Base-by-base conservation (phyloP, 2,888 invertebrate species). In the Rapana venosa region DNA sequence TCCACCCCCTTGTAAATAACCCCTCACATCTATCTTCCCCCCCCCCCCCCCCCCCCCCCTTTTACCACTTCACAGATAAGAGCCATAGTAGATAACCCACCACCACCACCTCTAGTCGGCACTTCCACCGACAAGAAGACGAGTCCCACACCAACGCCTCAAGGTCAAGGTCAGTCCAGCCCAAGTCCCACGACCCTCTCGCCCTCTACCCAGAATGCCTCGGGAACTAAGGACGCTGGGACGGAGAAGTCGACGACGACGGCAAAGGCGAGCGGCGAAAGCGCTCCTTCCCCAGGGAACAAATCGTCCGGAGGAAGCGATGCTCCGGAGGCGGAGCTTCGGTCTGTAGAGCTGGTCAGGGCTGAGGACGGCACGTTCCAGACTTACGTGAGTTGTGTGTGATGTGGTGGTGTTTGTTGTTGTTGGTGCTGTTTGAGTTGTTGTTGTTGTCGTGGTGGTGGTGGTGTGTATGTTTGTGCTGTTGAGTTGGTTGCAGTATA, bases 311-410 rank as follows among this genome's bases (percentile, higher is more conserved):
- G 6, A 26, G 47, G 47, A 58, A 20, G 35, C 17, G 58, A 5
- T 13, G 58, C 58, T 15, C 26, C 56, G 11, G 81, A 83, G 36
- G 84, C 58, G 8, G 84, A 85, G 84, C 84, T 85, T 22, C 17
- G n/a, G 8, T 85, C 30, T 30, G 84, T 85, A 58, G 87, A 87
- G 1, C n/a, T 87, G 66, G 35, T 17, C 1, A 66, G 47, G 74
- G 17, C 35, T 17, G 87, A 56, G 13, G 87, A 87, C 13, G 87
- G 87, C 35, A 35, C n/a, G 30, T 87, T 47, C 87, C 70, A 87
- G 74, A 47, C 74, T 17, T 87, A 87, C 35, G 87, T 87, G 74
- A 87, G 87, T 87, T 66, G 47, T 83, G 36, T 36, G 22, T 47
- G 83, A 2, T 13, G 8, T 47, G 2, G 47, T 47, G 4, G 8